phyloP scores from a whole-genome alignment of 2,113 vertebrate species.

The Glaucomys volans region DNA sequence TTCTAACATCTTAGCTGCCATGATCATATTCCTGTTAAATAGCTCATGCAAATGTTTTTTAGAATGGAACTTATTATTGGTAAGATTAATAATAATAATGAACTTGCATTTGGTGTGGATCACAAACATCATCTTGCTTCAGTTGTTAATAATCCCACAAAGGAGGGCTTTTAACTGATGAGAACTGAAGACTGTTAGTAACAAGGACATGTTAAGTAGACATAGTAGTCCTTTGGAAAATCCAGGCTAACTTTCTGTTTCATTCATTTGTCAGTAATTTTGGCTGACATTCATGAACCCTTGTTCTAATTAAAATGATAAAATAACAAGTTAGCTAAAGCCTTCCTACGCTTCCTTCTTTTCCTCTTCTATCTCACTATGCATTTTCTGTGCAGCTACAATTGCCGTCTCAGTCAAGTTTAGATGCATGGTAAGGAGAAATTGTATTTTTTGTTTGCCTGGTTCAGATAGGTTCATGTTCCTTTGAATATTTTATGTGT shows the following conservation, averaged over 20 bases:
- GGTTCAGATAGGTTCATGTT: not conserved
- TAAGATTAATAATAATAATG: not conserved
- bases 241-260: not conserved
- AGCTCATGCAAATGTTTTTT: not conserved
- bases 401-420: not conserved
- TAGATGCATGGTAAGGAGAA: not conserved
- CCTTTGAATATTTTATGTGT: not conserved
- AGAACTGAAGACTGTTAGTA: not conserved
- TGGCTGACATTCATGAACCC: not conserved
- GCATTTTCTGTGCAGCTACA: not conserved
- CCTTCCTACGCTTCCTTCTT: not conserved
- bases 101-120: not conserved
- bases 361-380: not conserved
- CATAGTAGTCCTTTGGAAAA: not conserved
- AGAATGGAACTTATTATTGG: not conserved
- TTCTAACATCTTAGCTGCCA: not conserved
- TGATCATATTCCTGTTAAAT: not conserved
- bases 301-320: not conserved
- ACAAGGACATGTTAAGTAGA: not conserved
- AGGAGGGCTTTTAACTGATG: not conserved
- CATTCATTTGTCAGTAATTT: conserved; percentile 15
- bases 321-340: not conserved
- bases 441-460: not conserved
- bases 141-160: not conserved
- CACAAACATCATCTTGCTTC: not conserved